Evolutionary conservation across 1,140 invertebrate genomes (phyloP).

Genomic region (Stenopsyche tienmushanensis): DNA sequence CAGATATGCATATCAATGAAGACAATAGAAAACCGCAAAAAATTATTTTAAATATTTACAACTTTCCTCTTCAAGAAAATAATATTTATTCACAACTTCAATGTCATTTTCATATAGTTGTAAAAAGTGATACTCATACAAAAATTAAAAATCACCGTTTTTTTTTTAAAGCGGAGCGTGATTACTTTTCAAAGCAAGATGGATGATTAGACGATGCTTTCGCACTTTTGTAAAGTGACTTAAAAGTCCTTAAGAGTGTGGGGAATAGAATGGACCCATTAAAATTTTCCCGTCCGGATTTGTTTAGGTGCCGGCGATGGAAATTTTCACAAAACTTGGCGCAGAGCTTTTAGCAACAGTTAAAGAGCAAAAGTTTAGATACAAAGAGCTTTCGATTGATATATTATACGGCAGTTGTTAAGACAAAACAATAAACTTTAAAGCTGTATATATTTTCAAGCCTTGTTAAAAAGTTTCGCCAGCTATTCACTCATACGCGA

Average conservation of each 20-base stretch:
- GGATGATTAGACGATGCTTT: too few species aligned
- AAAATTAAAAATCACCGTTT: too few species aligned
- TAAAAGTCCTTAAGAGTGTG: slow-evolving; percentile 2
- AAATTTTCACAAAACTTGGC: background rate
- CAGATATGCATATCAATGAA: too few species aligned
- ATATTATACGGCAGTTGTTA: slow-evolving; percentile 32
- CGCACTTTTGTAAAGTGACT: slow-evolving; percentile 3
- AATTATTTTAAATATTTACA: too few species aligned
- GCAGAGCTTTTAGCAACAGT: slow-evolving; percentile 28
- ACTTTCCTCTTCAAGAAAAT: too few species aligned
- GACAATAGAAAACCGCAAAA: too few species aligned
- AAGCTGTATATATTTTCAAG: slow-evolving; percentile 11
- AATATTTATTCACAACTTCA: too few species aligned
- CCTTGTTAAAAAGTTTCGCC: slow-evolving; percentile 25
- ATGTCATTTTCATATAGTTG: too few species aligned
- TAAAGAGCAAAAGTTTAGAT: slow-evolving; percentile 29
- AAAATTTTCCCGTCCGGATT: slow-evolving; percentile 23
- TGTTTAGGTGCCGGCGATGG: background rate
- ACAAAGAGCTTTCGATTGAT: slow-evolving; percentile 32
- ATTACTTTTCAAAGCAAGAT: too few species aligned
- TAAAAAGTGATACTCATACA: too few species aligned
- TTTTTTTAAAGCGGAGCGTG: too few species aligned
- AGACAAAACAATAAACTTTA: slow-evolving; percentile 32
- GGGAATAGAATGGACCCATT: too few species aligned
- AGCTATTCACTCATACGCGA: slow-evolving; percentile 22